A percentile compares a stretch with the other conserved stretches of the same genome.
Conservation (phyloP, 1,140 invertebrate species). For the Drosophila nebulosa region DNA sequence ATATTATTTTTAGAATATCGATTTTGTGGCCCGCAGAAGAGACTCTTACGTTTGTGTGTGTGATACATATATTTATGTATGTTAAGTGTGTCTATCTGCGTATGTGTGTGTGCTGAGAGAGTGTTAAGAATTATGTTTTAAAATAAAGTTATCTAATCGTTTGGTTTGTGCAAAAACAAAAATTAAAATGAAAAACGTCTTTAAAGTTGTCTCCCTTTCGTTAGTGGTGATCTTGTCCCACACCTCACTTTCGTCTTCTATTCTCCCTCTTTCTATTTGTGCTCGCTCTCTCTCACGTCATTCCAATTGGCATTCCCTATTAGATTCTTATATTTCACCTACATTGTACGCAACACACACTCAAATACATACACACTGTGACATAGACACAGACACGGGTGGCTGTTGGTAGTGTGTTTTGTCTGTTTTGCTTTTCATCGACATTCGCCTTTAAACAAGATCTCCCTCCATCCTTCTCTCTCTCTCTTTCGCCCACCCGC, state of each 20-base stretch:
- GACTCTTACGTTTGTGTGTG: slow-evolving; percentile 28
- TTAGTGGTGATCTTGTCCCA: slow-evolving; percentile 15
- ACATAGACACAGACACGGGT: slow-evolving; percentile 25
- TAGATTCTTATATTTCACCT: slow-evolving; percentile 58
- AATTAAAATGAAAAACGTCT: slow-evolving; percentile 7
- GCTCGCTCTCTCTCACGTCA: slow-evolving; percentile 29
- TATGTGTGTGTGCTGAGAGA: slow-evolving; percentile 46
- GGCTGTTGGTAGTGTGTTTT: slow-evolving; percentile 34
- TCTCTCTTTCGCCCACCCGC: slow-evolving; percentile 22
- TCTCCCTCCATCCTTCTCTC: slow-evolving; percentile 8
- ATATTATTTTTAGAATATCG: slow-evolving; percentile 80
- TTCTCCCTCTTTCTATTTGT: not conserved
- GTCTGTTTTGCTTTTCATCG: slow-evolving; percentile 30
- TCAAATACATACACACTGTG: not conserved
- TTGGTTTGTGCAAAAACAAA: slow-evolving; percentile 54
- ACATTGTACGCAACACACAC: slow-evolving; percentile 51
- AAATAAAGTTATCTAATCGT: slow-evolving; percentile 71
- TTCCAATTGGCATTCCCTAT: slow-evolving; percentile 50
- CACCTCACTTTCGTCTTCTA: not conserved
- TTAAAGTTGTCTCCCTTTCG: not conserved
- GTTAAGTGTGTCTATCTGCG: slow-evolving; percentile 35
- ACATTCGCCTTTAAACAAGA: slow-evolving; percentile 51
- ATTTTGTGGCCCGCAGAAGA: slow-evolving; percentile 65
- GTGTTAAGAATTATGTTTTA: slow-evolving; percentile 75
- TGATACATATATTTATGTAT: slow-evolving; percentile 39